A percentile compares a stretch with the other conserved stretches of the same genome.
These are phyloP conservation scores for Zootermopsis nevadensis DNA, from an alignment of 2,888 invertebrate genomes.

Conservation along the genomic window DNA sequence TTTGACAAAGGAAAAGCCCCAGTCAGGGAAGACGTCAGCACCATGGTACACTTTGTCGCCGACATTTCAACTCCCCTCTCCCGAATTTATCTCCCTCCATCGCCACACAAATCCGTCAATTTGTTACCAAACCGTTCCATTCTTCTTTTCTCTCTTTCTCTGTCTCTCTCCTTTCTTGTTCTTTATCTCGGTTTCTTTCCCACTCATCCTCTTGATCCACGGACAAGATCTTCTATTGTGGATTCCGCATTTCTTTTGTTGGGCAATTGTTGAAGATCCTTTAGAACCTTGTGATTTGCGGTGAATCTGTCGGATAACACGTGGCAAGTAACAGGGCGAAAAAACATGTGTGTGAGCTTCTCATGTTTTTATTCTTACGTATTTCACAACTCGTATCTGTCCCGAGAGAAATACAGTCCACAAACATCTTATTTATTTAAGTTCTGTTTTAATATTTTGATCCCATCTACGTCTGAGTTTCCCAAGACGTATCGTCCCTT, in stretches of 20 bases:
- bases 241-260: slow-evolving; percentile 18
- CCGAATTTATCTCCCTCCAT: not conserved
- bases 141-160: not conserved
- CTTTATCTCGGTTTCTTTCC: slow-evolving; percentile 6
- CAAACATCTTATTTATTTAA: too few species aligned
- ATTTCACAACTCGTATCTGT: too few species aligned
- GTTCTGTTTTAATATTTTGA: too few species aligned
- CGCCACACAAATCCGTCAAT: slow-evolving; percentile 12
- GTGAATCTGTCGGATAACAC: too few species aligned
- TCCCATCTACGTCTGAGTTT: too few species aligned
- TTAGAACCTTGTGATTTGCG: not conserved
- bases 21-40: not conserved
- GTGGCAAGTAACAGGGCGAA: too few species aligned
- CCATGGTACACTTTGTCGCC: not conserved
- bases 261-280: slow-evolving; percentile 2
- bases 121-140: slow-evolving; percentile 1
- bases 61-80: too few species aligned
- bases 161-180: not conserved
- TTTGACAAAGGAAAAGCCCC: not conserved
- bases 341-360: too few species aligned
- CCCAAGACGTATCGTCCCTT: too few species aligned
- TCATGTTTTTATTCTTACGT: too few species aligned
- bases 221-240: not conserved
- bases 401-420: too few species aligned
- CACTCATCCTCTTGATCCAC: slow-evolving; percentile 18